Conservation (phyloP, 1,140 invertebrate genomes). For the Diabrotica virgifera region DNA sequence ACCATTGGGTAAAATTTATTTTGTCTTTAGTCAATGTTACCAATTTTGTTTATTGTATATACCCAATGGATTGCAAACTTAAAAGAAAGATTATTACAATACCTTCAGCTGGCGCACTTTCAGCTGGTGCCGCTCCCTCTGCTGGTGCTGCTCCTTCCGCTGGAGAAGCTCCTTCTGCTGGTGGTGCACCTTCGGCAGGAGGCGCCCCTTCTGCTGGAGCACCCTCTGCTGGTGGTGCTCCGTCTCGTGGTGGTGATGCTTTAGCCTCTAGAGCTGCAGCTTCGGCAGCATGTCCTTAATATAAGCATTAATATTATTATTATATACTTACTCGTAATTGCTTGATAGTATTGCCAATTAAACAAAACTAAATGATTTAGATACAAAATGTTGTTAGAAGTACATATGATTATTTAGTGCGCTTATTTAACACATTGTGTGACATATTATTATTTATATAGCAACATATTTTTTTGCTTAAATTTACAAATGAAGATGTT, state of each 20-base stretch:
- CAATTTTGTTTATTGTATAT: no score
- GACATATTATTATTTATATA: no score
- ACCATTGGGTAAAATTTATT: no score
- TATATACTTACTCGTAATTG: not conserved
- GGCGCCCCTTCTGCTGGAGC: conserved; percentile 36
- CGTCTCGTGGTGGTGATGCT: conserved; percentile 44
- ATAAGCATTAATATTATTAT: conserved; percentile 13
- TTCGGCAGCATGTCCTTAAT: conserved; percentile 47
- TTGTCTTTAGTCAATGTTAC: no score
- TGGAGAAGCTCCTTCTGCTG: conserved; percentile 43
- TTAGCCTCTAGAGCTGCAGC: conserved; percentile 9
- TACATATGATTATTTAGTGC: no score
- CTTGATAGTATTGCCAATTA: no score
- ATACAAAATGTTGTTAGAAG: no score
- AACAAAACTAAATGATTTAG: no score
- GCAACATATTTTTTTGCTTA: no score
- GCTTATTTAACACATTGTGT: no score
- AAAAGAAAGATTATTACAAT: not conserved
- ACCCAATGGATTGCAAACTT: no score
- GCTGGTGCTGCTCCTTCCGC: conserved; percentile 42
- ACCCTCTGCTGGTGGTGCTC: conserved; percentile 41
- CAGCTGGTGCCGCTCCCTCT: conserved; percentile 42
- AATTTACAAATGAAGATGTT: no score
- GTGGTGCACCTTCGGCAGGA: conserved; percentile 37
- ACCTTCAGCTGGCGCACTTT: conserved; percentile 41